phyloP scores from a whole-genome alignment of 2,888 invertebrate species.

The Apamea epomidion region DNA sequence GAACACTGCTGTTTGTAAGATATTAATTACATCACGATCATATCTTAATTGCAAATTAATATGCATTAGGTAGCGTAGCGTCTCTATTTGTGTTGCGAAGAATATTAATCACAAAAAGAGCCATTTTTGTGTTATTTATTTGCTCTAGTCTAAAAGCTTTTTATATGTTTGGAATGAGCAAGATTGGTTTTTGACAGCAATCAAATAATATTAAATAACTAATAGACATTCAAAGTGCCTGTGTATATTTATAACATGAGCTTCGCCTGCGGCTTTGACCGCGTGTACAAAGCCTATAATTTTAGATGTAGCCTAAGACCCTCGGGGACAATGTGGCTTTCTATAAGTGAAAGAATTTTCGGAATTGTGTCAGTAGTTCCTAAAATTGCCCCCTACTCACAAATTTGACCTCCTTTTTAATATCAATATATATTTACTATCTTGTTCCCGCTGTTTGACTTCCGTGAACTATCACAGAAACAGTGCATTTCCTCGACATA shows the following conservation, averaged over 20 bases:
- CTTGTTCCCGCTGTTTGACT: not conserved
- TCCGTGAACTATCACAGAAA: not conserved
- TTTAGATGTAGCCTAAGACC: not conserved
- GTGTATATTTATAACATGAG: not conserved
- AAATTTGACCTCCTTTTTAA: not conserved
- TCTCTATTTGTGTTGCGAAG: slow-evolving; percentile 39
- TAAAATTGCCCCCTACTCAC: not conserved
- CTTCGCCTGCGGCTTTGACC: not conserved
- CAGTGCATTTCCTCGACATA: not conserved
- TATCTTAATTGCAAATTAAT: slow-evolving; percentile 59
- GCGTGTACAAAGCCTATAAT: no score
- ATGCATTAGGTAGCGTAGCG: slow-evolving; percentile 51
- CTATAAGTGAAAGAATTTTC: not conserved
- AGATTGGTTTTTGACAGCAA: slow-evolving; percentile 6
- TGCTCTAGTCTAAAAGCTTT: slow-evolving; percentile 27
- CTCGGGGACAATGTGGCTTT: not conserved
- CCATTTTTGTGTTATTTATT: slow-evolving; percentile 34
- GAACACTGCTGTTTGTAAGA: slow-evolving; percentile 39
- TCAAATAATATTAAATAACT: slow-evolving; percentile 17
- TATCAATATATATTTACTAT: not conserved
- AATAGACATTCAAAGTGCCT: not conserved
- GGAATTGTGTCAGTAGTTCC: not conserved
- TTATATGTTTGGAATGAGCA: slow-evolving; percentile 15
- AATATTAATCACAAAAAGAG: slow-evolving; percentile 26
- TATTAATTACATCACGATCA: slow-evolving; percentile 56